Evolutionary conservation across 2,797 vertebrate species (phyloP).

Genomic region (Eulemur rubriventer): DNA sequence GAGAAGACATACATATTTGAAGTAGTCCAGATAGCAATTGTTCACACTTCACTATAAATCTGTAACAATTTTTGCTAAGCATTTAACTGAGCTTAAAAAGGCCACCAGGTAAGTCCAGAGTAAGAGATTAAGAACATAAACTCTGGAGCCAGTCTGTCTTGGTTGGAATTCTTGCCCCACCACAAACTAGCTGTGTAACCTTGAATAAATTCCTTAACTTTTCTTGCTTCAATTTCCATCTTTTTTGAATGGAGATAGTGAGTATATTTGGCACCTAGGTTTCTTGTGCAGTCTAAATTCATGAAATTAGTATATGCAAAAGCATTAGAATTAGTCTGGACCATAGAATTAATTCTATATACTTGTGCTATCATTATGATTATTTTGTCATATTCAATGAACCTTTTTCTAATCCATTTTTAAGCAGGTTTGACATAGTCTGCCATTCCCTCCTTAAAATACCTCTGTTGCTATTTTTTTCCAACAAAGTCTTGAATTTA

Average conservation of each 20-base stretch:
- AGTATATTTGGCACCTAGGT: not conserved
- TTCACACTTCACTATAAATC: not conserved
- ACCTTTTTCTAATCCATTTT: not conserved
- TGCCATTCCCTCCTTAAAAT: not conserved
- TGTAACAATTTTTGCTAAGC: not conserved
- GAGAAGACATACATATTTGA: not conserved
- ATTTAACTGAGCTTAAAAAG: not conserved
- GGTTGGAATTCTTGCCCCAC: not conserved
- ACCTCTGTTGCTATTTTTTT: not conserved
- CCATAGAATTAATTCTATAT: not conserved
- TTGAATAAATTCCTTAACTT: not conserved
- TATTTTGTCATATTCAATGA: not conserved
- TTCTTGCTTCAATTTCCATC: not conserved
- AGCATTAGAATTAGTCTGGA: not conserved
- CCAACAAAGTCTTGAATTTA: not conserved
- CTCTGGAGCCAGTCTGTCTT: not conserved
- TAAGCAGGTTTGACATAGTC: not conserved
- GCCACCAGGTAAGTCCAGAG: not conserved
- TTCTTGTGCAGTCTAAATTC: not conserved
- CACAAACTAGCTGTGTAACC: not conserved
- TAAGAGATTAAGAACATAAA: not conserved
- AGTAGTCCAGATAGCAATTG: not conserved
- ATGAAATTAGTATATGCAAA: not conserved
- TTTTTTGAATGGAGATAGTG: not conserved
- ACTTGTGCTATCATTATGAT: not conserved